Evolutionary conservation across 2,888 invertebrate genomes (phyloP).

Genomic region (Troglohyphantes excavatus): DNA sequence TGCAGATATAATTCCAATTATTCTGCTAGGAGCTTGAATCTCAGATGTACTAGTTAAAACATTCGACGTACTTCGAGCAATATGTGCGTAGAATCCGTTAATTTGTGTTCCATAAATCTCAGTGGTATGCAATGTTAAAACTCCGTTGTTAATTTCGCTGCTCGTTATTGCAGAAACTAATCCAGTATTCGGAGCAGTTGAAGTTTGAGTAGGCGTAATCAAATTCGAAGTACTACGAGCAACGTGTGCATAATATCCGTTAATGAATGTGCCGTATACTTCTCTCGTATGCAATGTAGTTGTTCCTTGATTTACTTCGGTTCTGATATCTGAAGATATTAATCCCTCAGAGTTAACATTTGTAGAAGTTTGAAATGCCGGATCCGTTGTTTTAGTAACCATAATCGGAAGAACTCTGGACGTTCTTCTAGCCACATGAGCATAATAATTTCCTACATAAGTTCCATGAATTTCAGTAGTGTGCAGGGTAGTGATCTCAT

Average conservation of each 20-base stretch:
- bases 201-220: slow-evolving; percentile 60
- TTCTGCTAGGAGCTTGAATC: background rate
- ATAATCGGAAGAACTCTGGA: slow-evolving; percentile 70
- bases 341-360: slow-evolving; percentile 67
- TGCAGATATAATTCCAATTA: slow-evolving; percentile 70
- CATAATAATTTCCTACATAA: slow-evolving; percentile 79
- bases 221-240: slow-evolving; percentile 78
- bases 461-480: slow-evolving; percentile 80
- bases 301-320: slow-evolving; percentile 78
- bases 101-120: slow-evolving; percentile 79
- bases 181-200: slow-evolving; percentile 61
- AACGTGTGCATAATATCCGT: slow-evolving; percentile 79
- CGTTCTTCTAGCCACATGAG: slow-evolving; percentile 79
- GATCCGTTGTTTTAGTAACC: background rate
- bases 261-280: slow-evolving; percentile 78
- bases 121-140: slow-evolving; percentile 79
- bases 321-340: slow-evolving; percentile 75
- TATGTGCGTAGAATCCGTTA: slow-evolving; percentile 79
- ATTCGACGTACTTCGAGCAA: slow-evolving; percentile 73
- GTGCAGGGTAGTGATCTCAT: slow-evolving; percentile 75
- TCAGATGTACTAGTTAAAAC: slow-evolving; percentile 44
- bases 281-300: slow-evolving; percentile 79
- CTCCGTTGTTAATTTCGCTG: slow-evolving; percentile 76
- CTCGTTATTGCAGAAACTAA: slow-evolving; percentile 75
- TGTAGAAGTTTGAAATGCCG: background rate